These are phyloP conservation scores for Pharmacophagus antenor DNA, from an alignment of 2,888 invertebrate genomes.

Conservation along the genomic window DNA sequence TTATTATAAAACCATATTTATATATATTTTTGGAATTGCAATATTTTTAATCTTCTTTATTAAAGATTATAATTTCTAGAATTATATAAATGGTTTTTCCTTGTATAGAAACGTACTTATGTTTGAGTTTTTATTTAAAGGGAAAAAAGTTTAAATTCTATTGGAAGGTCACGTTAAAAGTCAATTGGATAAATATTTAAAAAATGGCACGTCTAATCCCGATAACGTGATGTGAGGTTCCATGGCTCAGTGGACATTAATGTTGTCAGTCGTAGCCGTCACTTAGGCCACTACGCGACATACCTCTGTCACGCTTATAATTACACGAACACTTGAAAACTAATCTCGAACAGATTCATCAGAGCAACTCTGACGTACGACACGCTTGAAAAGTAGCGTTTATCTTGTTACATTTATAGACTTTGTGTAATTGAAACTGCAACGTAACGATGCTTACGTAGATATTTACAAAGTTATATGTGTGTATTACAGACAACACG, in stretches of 20 bases:
- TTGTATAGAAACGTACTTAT: too few species aligned
- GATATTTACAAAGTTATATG: slow-evolving; percentile 19
- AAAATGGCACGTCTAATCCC: slow-evolving; percentile 25
- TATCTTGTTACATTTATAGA: slow-evolving; percentile 63
- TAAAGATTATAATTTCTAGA: too few species aligned
- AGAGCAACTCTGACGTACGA: slow-evolving; percentile 59
- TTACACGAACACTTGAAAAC: slow-evolving; percentile 62
- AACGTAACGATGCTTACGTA: slow-evolving; percentile 58
- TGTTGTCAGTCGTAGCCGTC: slow-evolving; percentile 46
- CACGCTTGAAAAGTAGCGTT: slow-evolving; percentile 54
- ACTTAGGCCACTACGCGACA: slow-evolving; percentile 50
- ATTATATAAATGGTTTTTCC: too few species aligned
- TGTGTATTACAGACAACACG: not conserved
- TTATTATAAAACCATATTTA: too few species aligned
- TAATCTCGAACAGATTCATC: slow-evolving; percentile 63
- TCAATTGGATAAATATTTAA: not conserved
- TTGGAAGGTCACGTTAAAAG: too few species aligned
- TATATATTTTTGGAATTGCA: too few species aligned
- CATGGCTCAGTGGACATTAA: slow-evolving; percentile 49
- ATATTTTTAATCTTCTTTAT: too few species aligned
- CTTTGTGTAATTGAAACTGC: slow-evolving; percentile 55
- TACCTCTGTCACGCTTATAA: slow-evolving; percentile 62
- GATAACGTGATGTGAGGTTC: slow-evolving; percentile 57
- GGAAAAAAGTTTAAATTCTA: too few species aligned
- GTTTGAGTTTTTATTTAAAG: too few species aligned